Evolutionary conservation across 2,888 invertebrate species (phyloP).

Genomic region (Nymphalis polychloros): DNA sequence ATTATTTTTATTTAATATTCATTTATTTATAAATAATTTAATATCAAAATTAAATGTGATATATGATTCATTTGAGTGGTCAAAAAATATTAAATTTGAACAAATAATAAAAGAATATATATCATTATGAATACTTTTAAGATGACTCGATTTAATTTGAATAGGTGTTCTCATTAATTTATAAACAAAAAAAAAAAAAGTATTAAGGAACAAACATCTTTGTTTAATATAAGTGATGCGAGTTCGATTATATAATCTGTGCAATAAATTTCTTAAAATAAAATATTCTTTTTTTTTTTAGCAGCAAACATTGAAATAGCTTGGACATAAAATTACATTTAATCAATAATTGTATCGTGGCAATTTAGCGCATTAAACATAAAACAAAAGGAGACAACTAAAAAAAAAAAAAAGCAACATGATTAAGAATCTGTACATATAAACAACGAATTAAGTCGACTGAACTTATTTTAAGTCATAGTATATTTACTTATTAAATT

Average conservation of each 20-base stretch:
- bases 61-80: background rate
- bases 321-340: background rate
- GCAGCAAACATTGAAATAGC: background rate
- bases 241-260: conserved; percentile 26
- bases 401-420: conserved; percentile 10
- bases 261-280: conserved; percentile 15
- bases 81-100: conserved; percentile 2
- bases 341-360: background rate
- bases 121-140: conserved; percentile 26
- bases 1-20: too few relatives aligned
- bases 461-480: too few relatives aligned
- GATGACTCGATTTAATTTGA: conserved; percentile 8
- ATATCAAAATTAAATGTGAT: too few relatives aligned
- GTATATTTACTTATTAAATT: too few relatives aligned
- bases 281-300: background rate
- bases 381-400: background rate
- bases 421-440: conserved; percentile 33
- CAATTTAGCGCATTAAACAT: conserved; percentile 10
- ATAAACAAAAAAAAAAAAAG: too few relatives aligned
- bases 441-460: background rate
- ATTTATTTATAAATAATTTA: too few relatives aligned
- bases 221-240: conserved; percentile 75
- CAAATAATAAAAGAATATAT: conserved; percentile 1
- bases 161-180: background rate
- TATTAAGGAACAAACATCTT: conserved; percentile 35